A percentile compares a stretch with the other conserved stretches of the same genome.
Conservation (phyloP, 2,797 vertebrate genomes). For the Moxostoma hubbsi region DNA sequence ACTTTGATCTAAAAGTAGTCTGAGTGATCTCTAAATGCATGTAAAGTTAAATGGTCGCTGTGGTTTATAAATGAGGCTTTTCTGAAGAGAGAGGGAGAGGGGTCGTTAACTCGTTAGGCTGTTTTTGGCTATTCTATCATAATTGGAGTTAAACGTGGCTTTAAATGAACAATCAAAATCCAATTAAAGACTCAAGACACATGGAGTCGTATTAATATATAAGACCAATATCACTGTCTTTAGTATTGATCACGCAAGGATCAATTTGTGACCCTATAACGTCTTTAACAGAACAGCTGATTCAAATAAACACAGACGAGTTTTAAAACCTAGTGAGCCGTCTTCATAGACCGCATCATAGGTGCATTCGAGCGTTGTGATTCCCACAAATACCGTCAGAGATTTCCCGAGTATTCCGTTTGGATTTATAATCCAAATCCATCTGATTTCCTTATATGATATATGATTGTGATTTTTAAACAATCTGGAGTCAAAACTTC, state of each 20-base stretch:
- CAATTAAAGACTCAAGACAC: not conserved
- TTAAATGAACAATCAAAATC: constrained; percentile 11
- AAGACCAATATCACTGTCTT: not conserved
- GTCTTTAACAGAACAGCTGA: constrained; percentile 16
- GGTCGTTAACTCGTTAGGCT: constrained; percentile 19
- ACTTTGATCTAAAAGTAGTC: not conserved
- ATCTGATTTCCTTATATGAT: not conserved
- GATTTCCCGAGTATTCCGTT: not conserved
- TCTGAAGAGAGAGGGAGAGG: not conserved
- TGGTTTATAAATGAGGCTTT: not conserved
- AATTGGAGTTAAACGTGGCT: constrained; percentile 5
- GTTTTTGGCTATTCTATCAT: not conserved
- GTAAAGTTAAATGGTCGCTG: not conserved
- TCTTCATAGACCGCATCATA: not conserved
- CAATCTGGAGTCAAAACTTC: not conserved
- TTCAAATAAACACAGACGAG: constrained; percentile 8
- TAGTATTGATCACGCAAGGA: not conserved
- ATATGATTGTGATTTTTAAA: not conserved
- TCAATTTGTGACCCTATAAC: not conserved
- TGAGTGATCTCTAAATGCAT: no score
- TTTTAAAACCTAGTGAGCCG: not conserved
- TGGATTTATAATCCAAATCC: not conserved
- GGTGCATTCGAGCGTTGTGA: not conserved
- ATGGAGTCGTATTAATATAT: not conserved
- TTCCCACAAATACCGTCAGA: not conserved